Percentiles rank a stretch among this genome's conserved stretches.
These are phyloP conservation scores for Galeruca laticollis DNA, from an alignment of 2,888 invertebrate genomes.

Conservation along the genomic window DNA sequence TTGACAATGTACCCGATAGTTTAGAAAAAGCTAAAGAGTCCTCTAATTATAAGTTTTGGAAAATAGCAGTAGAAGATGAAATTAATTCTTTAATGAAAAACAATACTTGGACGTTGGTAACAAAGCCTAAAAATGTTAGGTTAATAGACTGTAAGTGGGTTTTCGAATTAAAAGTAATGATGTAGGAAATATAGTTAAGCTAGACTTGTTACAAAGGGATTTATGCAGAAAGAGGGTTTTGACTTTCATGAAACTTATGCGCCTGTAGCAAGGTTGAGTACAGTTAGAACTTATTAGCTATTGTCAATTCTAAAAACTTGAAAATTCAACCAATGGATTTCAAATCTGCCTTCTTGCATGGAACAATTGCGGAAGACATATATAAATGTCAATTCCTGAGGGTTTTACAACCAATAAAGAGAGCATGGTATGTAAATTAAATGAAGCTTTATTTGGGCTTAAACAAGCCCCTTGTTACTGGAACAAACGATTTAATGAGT, in stretches of 20 bases:
- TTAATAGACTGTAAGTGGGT: slow-evolving; percentile 42
- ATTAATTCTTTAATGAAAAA: slow-evolving; percentile 29
- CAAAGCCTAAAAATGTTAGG: slow-evolving; percentile 36
- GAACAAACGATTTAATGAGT: slow-evolving; percentile 50
- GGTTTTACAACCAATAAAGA: slow-evolving; percentile 40
- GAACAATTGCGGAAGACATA: slow-evolving; percentile 50
- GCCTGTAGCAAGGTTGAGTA: slow-evolving; percentile 37
- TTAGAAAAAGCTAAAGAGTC: background rate
- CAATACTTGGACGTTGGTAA: slow-evolving; percentile 40
- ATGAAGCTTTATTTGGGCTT: slow-evolving; percentile 55
- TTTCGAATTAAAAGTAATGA: slow-evolving; percentile 34
- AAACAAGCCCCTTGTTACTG: slow-evolving; percentile 55
- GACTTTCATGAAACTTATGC: slow-evolving; percentile 42
- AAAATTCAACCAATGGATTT: slow-evolving; percentile 47
- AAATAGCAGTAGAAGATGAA: slow-evolving; percentile 14
- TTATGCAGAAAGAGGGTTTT: slow-evolving; percentile 36
- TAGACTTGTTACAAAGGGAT: slow-evolving; percentile 39
- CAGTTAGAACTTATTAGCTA: slow-evolving; percentile 30
- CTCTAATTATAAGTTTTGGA: too few species aligned
- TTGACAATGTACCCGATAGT: slow-evolving; percentile 12
- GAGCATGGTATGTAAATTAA: slow-evolving; percentile 48
- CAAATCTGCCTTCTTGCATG: slow-evolving; percentile 55
- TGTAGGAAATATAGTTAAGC: slow-evolving; percentile 33
- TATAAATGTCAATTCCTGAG: slow-evolving; percentile 53
- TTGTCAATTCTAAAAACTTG: slow-evolving; percentile 31